Percentiles rank a stretch among this genome's conserved stretches.
Conservation (phyloP, 1,140 invertebrate species). For the Drosophila parvula region DNA sequence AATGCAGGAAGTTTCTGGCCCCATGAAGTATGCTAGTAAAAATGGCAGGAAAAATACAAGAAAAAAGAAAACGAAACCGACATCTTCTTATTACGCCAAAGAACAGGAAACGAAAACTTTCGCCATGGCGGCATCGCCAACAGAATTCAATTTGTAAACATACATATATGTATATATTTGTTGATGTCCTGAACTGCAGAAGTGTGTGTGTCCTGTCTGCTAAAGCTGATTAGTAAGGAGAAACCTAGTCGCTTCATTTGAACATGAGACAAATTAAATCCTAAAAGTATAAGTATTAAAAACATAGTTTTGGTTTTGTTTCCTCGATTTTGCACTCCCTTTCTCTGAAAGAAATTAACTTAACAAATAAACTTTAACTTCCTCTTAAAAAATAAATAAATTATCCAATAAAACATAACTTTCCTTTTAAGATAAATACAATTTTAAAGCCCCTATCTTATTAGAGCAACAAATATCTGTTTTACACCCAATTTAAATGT, state of each 20-base stretch:
- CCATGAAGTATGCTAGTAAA: constrained; percentile 53
- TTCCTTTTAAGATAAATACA: not conserved
- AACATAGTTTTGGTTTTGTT: too few relatives aligned
- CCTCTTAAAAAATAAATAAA: too few relatives aligned
- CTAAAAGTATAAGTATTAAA: too few relatives aligned
- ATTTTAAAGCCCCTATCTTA: not conserved
- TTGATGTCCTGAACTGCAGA: not conserved
- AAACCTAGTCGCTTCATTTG: not conserved
- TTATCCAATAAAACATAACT: not conserved
- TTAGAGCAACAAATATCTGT: not conserved
- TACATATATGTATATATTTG: not conserved
- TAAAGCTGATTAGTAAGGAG: constrained; percentile 17
- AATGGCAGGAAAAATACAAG: constrained; percentile 11
- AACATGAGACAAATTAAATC: not conserved
- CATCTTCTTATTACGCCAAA: constrained; percentile 21
- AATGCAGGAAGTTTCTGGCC: constrained; percentile 26
- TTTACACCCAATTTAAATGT: not conserved
- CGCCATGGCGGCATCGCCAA: constrained; percentile 19
- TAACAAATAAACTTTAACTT: not conserved
- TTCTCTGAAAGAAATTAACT: too few relatives aligned
- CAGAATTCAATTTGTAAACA: constrained; percentile 38
- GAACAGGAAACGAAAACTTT: constrained; percentile 36
- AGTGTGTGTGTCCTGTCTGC: not conserved
- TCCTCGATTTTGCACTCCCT: too few relatives aligned
- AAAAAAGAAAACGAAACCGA: not conserved